Percentiles rank a stretch among this genome's conserved stretches.
Conservation (phyloP, 2,113 vertebrate species). For the Tretioscincus oriximinensis region DNA sequence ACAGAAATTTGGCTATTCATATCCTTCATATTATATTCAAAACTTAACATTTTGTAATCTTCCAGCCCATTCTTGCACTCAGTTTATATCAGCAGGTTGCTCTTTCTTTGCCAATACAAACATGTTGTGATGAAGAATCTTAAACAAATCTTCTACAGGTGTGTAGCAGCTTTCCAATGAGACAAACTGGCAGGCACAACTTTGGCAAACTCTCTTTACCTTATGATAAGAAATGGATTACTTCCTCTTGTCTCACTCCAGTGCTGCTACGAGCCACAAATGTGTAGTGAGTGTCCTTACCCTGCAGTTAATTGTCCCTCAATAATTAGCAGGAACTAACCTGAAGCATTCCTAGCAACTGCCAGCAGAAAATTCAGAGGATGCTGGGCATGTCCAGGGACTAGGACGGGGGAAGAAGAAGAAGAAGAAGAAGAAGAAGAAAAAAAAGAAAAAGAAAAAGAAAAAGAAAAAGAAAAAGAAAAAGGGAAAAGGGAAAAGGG, state of each 20-base stretch:
- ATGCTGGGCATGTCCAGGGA: background rate
- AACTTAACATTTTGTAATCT: no score
- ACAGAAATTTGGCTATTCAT: no score
- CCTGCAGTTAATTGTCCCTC: slow-evolving; percentile 10
- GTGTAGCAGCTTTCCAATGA: background rate
- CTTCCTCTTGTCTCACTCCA: background rate
- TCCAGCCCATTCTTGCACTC: no score
- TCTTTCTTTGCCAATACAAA: background rate
- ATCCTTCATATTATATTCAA: no score
- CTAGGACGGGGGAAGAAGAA: background rate
- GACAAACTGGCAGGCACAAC: background rate
- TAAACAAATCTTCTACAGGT: background rate
- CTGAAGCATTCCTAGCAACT: slow-evolving; percentile 10
- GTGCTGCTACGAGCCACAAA: background rate
- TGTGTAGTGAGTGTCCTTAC: background rate
- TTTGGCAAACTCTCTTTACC: background rate
- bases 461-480: no score
- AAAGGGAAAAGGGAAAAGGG: no score
- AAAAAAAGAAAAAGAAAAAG: no score
- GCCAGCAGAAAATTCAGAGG: background rate
- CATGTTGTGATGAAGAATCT: background rate
- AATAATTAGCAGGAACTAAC: slow-evolving; percentile 21
- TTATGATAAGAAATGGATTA: background rate
- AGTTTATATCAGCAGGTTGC: background rate
- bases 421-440: no score